phyloP scores from a whole-genome alignment of 2,113 vertebrate species.

The Desmodus rotundus region DNA sequence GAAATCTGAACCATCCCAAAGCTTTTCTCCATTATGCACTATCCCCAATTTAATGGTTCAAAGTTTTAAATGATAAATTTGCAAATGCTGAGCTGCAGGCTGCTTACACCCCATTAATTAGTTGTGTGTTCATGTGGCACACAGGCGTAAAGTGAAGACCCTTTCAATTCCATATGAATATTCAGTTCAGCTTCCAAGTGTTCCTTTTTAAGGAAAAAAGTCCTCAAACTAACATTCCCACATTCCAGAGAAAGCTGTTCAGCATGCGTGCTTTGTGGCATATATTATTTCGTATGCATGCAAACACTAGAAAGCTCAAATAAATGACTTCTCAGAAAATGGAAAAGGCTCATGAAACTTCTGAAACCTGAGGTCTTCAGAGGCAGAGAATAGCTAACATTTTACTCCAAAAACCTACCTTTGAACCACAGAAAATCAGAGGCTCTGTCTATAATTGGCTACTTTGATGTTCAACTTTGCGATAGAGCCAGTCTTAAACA shows the following conservation, averaged over 20 bases:
- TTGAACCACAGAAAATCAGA: neutral
- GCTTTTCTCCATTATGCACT: neutral
- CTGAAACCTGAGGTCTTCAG: neutral
- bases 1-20: neutral
- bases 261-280: neutral
- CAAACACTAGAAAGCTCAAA: neutral
- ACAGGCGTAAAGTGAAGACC: neutral
- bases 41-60: neutral
- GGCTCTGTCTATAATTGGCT: neutral
- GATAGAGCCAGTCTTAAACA: neutral
- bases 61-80: neutral
- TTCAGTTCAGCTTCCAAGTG: neutral
- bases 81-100: neutral
- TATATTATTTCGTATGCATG: neutral
- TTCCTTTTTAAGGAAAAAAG: neutral
- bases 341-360: neutral
- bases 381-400: neutral
- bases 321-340: neutral
- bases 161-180: neutral
- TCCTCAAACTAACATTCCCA: neutral
- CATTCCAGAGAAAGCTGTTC: neutral
- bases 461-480: neutral
- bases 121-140: neutral
- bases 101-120: neutral
- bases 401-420: constrained; percentile 9